phyloP scores from a whole-genome alignment of 2,888 invertebrate genomes.

The Nomada fucata region DNA sequence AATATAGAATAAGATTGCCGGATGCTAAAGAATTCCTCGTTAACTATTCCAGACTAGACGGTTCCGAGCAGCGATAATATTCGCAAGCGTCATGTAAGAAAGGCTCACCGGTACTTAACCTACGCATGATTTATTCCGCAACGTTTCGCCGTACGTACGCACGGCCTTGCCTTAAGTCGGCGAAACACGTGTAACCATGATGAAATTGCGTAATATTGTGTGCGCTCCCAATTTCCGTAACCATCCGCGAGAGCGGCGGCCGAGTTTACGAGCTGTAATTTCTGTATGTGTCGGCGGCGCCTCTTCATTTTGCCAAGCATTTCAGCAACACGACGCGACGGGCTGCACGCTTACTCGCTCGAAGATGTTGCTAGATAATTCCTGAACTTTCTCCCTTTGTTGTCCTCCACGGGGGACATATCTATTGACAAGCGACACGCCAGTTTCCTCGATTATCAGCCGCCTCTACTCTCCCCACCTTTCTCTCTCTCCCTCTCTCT shows the following conservation, averaged over 20 bases:
- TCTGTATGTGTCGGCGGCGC: constrained; percentile 53
- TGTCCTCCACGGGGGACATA: constrained; percentile 15
- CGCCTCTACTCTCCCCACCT: constrained; percentile 6
- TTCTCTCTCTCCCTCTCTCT: constrained; percentile 6
- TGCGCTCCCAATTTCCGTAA: constrained; percentile 64
- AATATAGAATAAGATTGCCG: too few relatives aligned
- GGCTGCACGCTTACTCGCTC: constrained; percentile 22
- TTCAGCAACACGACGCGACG: neutral
- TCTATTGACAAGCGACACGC: constrained; percentile 49
- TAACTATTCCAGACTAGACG: neutral
- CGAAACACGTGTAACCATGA: constrained; percentile 58
- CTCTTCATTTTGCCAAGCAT: constrained; percentile 27
- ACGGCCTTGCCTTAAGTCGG: constrained; percentile 43
- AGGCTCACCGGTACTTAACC: constrained; percentile 27
- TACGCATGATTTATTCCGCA: constrained; percentile 57
- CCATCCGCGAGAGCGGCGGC: constrained; percentile 45
- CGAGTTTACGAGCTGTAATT: constrained; percentile 65
- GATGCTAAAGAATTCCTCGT: neutral
- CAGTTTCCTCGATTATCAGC: constrained; percentile 52
- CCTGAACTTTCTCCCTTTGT: constrained; percentile 56
- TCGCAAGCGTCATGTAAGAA: constrained; percentile 15
- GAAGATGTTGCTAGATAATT: constrained; percentile 52
- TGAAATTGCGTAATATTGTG: constrained; percentile 59
- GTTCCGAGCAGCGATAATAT: neutral
- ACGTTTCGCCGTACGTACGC: constrained; percentile 19